These are phyloP conservation scores for Lagocephalus sceleratus DNA, from an alignment of 2,797 vertebrate genomes.

Conservation along the genomic window DNA sequence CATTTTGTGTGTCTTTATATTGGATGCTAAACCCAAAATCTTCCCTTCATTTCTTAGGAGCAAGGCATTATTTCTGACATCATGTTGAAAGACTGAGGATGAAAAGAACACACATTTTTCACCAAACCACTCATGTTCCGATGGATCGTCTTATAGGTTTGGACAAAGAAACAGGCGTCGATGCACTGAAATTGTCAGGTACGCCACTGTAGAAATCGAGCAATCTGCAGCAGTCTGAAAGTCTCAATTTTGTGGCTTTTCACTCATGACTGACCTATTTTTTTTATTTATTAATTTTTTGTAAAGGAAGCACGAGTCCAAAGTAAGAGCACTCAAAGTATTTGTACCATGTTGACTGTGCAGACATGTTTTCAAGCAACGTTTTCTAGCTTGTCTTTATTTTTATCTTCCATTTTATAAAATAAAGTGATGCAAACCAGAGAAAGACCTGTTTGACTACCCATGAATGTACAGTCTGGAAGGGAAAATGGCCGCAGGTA, in stretches of 20 bases:
- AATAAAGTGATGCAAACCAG: neutral
- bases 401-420: neutral
- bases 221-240: neutral
- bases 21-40: neutral
- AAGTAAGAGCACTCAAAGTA: neutral
- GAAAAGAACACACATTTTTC: too few relatives aligned
- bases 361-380: neutral
- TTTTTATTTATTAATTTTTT: slow-evolving; percentile 5
- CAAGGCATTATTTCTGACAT: neutral
- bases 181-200: slow-evolving; percentile 26
- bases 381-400: slow-evolving; percentile 2
- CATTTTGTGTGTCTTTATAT: slow-evolving; percentile 41
- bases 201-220: neutral
- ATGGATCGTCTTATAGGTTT: slow-evolving; percentile 16
- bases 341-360: neutral
- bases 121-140: slow-evolving; percentile 1
- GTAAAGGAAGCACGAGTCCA: too few relatives aligned
- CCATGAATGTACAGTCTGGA: slow-evolving; percentile 4
- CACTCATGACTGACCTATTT: slow-evolving; percentile 29
- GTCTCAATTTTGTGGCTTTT: neutral
- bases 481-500: slow-evolving; percentile 21
- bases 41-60: slow-evolving; percentile 5
- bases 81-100: neutral
- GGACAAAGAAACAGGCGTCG: slow-evolving; percentile 12
- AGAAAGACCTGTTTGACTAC: slow-evolving; percentile 2